These are phyloP conservation scores for Anarsia innoxiella DNA, from an alignment of 2,888 invertebrate genomes.

Conservation along the genomic window DNA sequence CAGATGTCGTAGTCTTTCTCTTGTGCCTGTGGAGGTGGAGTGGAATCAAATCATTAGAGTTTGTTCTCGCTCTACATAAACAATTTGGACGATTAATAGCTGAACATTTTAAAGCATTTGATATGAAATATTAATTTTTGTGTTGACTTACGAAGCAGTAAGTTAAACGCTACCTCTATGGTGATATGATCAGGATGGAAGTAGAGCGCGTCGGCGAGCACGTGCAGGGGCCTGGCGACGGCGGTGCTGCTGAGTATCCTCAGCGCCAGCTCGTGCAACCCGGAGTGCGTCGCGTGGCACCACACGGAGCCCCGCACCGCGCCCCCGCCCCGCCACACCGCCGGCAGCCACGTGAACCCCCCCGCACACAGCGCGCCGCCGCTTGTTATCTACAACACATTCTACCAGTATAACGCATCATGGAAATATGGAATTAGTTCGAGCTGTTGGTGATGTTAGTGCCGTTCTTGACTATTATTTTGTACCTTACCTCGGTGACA, in stretches of 20 bases:
- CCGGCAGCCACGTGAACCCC: conserved; percentile 37
- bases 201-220: conserved; percentile 47
- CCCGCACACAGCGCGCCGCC: conserved; percentile 28
- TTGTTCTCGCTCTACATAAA: too few relatives aligned
- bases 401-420: background rate
- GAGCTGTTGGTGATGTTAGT: too few relatives aligned
- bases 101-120: too few relatives aligned
- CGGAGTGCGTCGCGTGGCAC: conserved; percentile 32
- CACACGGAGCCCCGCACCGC: conserved; percentile 27
- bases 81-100: too few relatives aligned
- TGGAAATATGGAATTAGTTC: background rate
- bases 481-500: conserved; percentile 37
- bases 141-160: background rate
- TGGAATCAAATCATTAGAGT: too few relatives aligned
- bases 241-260: conserved; percentile 42
- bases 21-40: conserved; percentile 40
- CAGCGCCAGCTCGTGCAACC: conserved; percentile 33
- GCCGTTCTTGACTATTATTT: too few relatives aligned
- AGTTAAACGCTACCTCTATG: conserved; percentile 41
- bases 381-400: conserved; percentile 21
- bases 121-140: background rate
- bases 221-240: conserved; percentile 30
- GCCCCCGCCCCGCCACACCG: conserved; percentile 42
- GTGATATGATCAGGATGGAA: conserved; percentile 37
- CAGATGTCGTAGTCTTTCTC: conserved; percentile 54